phyloP scores from a whole-genome alignment of 2,888 invertebrate genomes.

The Spatulosminthurus flaviceps region DNA sequence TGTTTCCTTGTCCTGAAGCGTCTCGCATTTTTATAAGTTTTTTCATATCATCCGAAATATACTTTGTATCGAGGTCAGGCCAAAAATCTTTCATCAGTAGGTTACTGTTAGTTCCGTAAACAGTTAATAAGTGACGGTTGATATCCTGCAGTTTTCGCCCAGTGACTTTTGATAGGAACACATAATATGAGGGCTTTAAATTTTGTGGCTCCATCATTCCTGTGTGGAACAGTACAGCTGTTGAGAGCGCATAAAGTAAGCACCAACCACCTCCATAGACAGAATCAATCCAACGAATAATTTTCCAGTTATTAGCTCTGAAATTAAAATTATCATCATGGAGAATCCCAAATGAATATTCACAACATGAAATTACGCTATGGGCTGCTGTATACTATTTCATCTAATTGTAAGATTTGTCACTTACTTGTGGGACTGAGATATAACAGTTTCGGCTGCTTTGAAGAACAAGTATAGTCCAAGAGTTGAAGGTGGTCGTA shows the following conservation, averaged over 20 bases:
- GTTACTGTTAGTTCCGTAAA: constrained; percentile 60
- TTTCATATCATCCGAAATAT: constrained; percentile 59
- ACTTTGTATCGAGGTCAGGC: constrained; percentile 58
- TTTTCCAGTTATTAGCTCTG: constrained; percentile 60
- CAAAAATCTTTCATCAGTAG: constrained; percentile 60
- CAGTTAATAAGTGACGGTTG: constrained; percentile 59
- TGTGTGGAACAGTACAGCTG: constrained; percentile 80
- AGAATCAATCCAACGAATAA: constrained; percentile 58
- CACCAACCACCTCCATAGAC: constrained; percentile 63
- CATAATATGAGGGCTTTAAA: constrained; percentile 83
- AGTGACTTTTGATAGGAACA: constrained; percentile 79
- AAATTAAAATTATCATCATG: background rate
- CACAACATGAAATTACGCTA: background rate
- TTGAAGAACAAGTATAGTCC: constrained; percentile 62
- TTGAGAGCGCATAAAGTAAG: constrained; percentile 79
- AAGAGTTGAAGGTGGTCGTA: constrained; percentile 59
- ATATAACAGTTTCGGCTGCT: constrained; percentile 59
- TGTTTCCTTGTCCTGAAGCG: constrained; percentile 55
- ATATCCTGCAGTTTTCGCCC: constrained; percentile 67
- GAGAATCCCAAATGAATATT: background rate
- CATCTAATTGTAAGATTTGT: too few relatives aligned
- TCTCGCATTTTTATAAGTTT: constrained; percentile 52
- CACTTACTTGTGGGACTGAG: constrained; percentile 60
- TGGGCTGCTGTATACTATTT: too few relatives aligned
- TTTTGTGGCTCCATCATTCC: constrained; percentile 82